Conservation (phyloP, 2,888 invertebrate species). For the Sinopyrophorus schimmeli region DNA sequence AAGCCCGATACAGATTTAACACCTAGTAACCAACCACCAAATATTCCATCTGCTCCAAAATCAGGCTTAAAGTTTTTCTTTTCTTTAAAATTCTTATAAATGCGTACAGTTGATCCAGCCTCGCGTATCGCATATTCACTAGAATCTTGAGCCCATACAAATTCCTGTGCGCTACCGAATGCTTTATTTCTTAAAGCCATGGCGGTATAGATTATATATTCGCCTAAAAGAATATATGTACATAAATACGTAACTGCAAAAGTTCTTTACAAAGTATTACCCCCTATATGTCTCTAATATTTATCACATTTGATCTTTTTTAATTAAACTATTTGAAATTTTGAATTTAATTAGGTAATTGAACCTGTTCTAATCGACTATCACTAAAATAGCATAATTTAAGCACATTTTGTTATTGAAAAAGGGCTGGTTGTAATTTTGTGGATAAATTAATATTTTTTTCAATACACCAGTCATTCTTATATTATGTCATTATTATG, state of each 20-base stretch:
- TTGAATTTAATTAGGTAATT: no score
- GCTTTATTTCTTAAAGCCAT: conserved; percentile 99
- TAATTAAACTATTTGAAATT: no score
- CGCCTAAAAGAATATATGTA: conserved; percentile 53
- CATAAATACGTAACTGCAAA: not conserved
- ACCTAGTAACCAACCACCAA: conserved; percentile 57
- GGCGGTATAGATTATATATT: conserved; percentile 99
- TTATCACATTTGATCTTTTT: no score
- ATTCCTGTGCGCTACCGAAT: conserved; percentile 97
- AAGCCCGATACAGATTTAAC: conserved; percentile 90
- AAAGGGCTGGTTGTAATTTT: no score
- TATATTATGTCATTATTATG: no score
- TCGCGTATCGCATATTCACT: conserved; percentile 83
- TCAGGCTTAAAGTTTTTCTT: conserved; percentile 95
- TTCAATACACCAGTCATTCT: no score
- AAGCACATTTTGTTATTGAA: no score
- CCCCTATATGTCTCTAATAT: no score
- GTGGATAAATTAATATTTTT: no score
- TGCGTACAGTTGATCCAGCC: conserved; percentile 84
- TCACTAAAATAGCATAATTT: no score
- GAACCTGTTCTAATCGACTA: no score
- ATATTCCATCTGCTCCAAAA: conserved; percentile 88
- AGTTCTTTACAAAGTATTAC: no score
- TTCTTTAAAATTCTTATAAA: conserved; percentile 99
- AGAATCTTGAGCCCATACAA: conserved; percentile 98